Percentiles rank a stretch among this genome's conserved stretches.
Conservation (phyloP, 2,113 vertebrate species). For the Chaetodon trifascialis region DNA sequence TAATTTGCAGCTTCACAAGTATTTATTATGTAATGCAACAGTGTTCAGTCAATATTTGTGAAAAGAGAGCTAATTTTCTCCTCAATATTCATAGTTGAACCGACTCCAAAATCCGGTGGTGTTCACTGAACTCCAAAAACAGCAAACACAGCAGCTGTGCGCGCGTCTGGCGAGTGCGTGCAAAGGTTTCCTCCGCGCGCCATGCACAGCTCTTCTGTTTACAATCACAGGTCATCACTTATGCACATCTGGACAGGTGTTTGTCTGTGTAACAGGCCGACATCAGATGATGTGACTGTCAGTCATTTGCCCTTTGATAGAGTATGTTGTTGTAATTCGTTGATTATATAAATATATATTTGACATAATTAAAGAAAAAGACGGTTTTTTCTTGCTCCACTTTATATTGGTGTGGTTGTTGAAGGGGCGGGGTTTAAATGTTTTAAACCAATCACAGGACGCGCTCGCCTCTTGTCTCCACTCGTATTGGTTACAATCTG, state of each 20-base stretch:
- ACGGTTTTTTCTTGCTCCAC: not conserved
- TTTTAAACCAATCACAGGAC: constrained; percentile 53
- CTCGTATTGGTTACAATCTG: constrained; percentile 62
- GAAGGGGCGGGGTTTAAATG: not conserved
- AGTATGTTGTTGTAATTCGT: no score
- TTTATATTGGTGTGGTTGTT: not conserved
- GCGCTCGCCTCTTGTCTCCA: not conserved
- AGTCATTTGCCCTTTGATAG: no score
- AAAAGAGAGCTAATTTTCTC: not conserved
- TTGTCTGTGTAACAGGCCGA: not conserved
- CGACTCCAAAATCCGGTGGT: not conserved
- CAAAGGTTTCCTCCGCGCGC: not conserved
- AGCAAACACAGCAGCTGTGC: not conserved
- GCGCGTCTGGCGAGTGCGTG: no score
- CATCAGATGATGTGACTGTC: no score
- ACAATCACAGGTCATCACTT: not conserved
- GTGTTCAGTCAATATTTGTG: not conserved
- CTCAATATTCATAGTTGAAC: not conserved
- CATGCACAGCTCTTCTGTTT: not conserved
- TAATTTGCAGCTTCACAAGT: not conserved
- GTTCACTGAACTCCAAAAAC: not conserved
- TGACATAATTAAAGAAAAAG: not conserved
- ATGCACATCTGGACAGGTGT: not conserved
- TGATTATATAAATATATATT: no score
- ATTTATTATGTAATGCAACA: not conserved